These are phyloP conservation scores for Tetragnatha versicolor DNA, from an alignment of 1,140 invertebrate genomes.

Conservation along the genomic window DNA sequence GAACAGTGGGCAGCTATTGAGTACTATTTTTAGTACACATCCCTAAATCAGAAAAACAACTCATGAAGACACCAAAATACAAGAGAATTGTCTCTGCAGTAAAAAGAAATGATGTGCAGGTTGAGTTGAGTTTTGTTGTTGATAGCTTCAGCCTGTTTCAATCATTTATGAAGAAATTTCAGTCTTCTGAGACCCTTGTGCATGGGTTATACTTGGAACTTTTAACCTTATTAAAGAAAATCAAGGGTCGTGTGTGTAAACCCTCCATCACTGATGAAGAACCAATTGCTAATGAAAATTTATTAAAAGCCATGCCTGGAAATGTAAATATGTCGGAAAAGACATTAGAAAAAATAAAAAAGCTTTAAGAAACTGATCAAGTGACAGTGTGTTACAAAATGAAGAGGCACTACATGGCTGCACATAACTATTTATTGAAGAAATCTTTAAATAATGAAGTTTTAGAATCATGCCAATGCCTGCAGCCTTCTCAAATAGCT, in stretches of 20 bases:
- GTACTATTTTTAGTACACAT: conserved; percentile 56
- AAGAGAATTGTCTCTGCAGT: conserved; percentile 46
- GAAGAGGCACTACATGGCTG: neutral
- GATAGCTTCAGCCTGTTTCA: conserved; percentile 45
- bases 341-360: neutral
- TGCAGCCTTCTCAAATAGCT: neutral
- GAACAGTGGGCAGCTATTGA: conserved; percentile 56
- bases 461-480: neutral
- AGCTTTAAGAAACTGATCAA: neutral
- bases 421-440: neutral
- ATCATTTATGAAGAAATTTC: conserved; percentile 52
- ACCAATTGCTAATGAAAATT: neutral
- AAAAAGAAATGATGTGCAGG: conserved; percentile 12
- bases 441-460: neutral
- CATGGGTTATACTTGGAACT: conserved; percentile 53
- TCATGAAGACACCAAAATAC: conserved; percentile 52
- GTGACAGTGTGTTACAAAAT: neutral
- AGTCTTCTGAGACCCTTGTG: conserved; percentile 54
- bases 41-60: conserved; percentile 32
- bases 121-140: conserved; percentile 54
- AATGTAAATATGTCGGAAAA: no score
- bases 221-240: conserved; percentile 30
- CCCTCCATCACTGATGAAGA: neutral
- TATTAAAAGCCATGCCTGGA: neutral
- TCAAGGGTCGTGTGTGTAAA: conserved; percentile 36